Conservation (phyloP, 1,140 invertebrate genomes). For the Nasonia giraulti region DNA sequence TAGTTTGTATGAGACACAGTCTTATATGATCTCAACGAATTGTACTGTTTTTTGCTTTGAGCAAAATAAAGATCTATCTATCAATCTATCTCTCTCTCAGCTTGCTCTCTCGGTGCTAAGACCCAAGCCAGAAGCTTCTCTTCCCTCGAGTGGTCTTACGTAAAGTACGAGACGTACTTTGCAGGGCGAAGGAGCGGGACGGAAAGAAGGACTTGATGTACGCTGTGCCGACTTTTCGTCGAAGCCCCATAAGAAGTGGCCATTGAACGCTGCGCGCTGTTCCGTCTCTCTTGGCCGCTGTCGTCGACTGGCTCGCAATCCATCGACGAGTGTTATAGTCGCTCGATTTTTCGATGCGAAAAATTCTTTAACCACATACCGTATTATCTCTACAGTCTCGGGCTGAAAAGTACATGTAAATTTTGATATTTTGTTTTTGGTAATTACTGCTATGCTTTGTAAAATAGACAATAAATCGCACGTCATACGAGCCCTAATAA, state of each 20-base stretch:
- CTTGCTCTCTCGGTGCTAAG: not conserved
- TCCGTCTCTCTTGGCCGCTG: not conserved
- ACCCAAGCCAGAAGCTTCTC: slow-evolving; percentile 1
- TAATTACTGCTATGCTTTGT: no score
- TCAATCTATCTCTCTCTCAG: no score
- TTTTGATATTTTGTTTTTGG: no score
- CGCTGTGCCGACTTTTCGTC: not conserved
- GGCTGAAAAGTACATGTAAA: no score
- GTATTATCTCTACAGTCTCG: no score
- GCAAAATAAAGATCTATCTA: no score
- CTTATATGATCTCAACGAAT: no score
- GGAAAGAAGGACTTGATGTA: not conserved
- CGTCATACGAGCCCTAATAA: no score
- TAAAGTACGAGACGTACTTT: not conserved
- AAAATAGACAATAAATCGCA: no score
- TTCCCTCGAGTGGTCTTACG: not conserved
- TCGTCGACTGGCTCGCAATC: not conserved
- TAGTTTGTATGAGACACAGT: no score
- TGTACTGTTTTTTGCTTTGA: no score
- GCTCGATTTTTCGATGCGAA: not conserved
- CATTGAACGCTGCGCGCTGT: slow-evolving; percentile 4
- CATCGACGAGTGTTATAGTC: not conserved
- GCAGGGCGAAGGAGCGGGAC: not conserved
- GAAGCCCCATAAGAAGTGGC: slow-evolving; percentile 5
- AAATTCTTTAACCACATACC: no score